Percentiles rank a stretch among this genome's conserved stretches.
Conservation (phyloP, 37 sponge, comb jelly and placozoan species). For the Spongilla lacustris region DNA sequence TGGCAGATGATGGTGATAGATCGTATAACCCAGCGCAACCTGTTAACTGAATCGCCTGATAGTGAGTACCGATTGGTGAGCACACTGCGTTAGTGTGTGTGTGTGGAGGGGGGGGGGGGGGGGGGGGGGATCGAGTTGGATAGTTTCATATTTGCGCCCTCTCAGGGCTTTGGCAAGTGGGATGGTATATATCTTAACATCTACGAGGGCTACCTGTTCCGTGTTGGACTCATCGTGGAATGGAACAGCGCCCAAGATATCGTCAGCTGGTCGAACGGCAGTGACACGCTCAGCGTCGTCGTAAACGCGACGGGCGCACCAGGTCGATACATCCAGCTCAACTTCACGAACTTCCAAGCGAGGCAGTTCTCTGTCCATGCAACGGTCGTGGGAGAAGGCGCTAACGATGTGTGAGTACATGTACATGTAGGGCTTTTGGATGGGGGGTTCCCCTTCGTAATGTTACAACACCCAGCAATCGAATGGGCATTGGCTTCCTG, state of each 20-base stretch:
- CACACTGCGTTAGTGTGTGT: constrained; percentile 12
- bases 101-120: background rate
- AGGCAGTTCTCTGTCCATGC: constrained; percentile 41
- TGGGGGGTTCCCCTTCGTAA: background rate
- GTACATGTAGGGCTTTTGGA: no score
- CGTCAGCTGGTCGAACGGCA: constrained; percentile 8
- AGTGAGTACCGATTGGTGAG: background rate
- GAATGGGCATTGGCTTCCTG: constrained; percentile 43
- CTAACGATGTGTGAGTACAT: constrained; percentile 25
- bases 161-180: constrained; percentile 65
- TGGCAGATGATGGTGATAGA: constrained; percentile 38
- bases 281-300: background rate
- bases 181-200: constrained; percentile 42
- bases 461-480: constrained; percentile 24
- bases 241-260: constrained; percentile 53
- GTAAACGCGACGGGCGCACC: constrained; percentile 33
- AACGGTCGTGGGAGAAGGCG: constrained; percentile 27
- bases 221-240: constrained; percentile 38
- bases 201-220: constrained; percentile 67
- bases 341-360: background rate
- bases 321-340: constrained; percentile 18
- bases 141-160: no score
- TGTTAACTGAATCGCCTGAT: background rate
- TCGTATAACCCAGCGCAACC: background rate
- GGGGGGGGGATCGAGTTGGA: background rate